Evolutionary conservation across 2,888 invertebrate species (phyloP), one percentile per base, ranked within the genome.

Genomic region (Acrobeloides nanus): DNA sequence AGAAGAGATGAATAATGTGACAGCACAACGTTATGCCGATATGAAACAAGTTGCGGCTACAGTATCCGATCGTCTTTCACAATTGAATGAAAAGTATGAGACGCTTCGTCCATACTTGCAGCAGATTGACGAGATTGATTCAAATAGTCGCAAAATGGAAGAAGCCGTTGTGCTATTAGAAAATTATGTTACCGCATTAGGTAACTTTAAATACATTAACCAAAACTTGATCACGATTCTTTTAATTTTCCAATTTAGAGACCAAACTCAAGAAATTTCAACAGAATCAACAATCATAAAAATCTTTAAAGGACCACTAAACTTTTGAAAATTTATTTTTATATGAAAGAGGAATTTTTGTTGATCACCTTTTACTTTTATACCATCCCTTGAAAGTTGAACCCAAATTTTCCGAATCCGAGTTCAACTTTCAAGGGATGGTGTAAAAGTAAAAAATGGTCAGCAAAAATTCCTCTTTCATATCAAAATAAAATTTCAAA

Each of bases 131-230:
- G 84, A 86, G 71, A 87, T 97, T 50, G 93, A 93, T 67, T 84
- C 84, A 49, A 88, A 88, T 72, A 89, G 93, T 0, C 82, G 84
- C 6, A 84, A 85, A 72, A 78, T 97, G 45, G 95, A 97, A 75
- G 86, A 88, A 59, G 89, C 89, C 31, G 93, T 93, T 0, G 90
- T 89, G 70, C 85, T 87, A 72, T 78, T 97, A 45, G 93, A 95
- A 75, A 84, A 84, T 2, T 95, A 95, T 76, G 88, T 92, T 0
- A 88, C 89, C 74, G 81, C 87, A 64, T 77, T 97, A 15, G 75
- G 74, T 74, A 43, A 34, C 15, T 29, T 24, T 29, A 25, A 46
- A 10, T 8, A n/a, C n/a, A 18, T 20, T 40, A 12, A n/a, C n/a
- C n/a, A n/a, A n/a, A n/a, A n/a, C n/a, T n/a, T n/a, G n/a, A n/a